Conservation (phyloP, 1,140 invertebrate genomes). For the Lordiphosa clarofinis region DNA sequence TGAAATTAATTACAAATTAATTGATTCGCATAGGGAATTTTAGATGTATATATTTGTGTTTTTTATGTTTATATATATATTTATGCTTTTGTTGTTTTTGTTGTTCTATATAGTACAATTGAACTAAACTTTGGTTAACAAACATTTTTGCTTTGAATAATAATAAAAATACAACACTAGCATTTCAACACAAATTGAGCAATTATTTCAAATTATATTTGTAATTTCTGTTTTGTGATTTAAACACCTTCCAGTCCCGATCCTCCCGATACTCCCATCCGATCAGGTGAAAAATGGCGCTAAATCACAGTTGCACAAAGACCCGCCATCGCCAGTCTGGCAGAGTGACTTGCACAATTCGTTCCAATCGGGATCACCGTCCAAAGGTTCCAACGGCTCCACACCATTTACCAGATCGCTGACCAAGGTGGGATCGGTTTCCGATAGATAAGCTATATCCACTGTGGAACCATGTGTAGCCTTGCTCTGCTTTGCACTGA, state of each 20-base stretch:
- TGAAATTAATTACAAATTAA: conserved; percentile 80
- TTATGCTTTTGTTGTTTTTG: neutral
- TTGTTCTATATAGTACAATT: conserved; percentile 51
- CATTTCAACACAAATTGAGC: conserved; percentile 52
- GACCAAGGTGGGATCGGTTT: neutral
- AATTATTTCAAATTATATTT: conserved; percentile 51
- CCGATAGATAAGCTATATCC: conserved; percentile 4
- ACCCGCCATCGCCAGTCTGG: conserved; percentile 81
- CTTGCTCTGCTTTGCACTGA: conserved; percentile 38
- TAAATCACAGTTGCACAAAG: conserved; percentile 82
- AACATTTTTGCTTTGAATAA: conserved; percentile 32
- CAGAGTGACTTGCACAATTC: conserved; percentile 80
- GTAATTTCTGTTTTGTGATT: conserved; percentile 42
- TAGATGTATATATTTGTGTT: conserved; percentile 23
- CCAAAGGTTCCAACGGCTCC: conserved; percentile 4
- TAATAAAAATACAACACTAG: conserved; percentile 67
- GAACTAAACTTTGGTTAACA: conserved; percentile 58
- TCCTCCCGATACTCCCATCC: neutral
- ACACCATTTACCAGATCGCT: conserved; percentile 13
- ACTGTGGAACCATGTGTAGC: conserved; percentile 50
- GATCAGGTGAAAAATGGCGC: conserved; percentile 77
- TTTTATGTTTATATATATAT: conserved; percentile 21
- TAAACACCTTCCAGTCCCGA: conserved; percentile 37
- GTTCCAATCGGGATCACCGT: conserved; percentile 76
- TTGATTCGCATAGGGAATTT: conserved; percentile 79